phyloP scores from a whole-genome alignment of 2,113 vertebrate species.

The Eurystomus gularis region DNA sequence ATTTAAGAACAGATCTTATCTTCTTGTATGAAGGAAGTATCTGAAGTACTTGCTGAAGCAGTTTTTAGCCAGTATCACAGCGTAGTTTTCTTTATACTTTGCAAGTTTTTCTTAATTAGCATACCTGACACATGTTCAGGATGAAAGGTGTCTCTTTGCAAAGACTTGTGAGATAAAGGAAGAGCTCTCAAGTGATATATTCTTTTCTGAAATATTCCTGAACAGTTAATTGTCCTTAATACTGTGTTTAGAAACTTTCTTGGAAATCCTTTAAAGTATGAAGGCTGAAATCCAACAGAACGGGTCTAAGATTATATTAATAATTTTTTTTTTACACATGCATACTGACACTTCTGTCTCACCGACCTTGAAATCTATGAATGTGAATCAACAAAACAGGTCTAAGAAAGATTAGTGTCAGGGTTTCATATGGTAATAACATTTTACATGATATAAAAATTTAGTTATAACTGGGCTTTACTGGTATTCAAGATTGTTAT shows the following conservation, averaged over 20 bases:
- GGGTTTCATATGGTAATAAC: not conserved
- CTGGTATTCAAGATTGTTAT: conserved; percentile 13
- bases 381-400: not conserved
- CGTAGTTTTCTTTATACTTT: not conserved
- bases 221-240: not conserved
- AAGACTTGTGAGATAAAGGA: not conserved
- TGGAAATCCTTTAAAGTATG: not conserved
- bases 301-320: not conserved
- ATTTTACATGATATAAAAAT: not conserved
- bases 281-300: not conserved
- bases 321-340: not conserved
- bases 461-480: conserved; percentile 54
- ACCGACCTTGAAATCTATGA: not conserved
- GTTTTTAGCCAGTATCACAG: not conserved
- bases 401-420: not conserved
- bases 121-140: not conserved
- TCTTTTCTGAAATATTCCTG: not conserved
- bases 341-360: not conserved
- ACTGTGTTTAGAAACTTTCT: not conserved
- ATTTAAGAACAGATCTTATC: not conserved
- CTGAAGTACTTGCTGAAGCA: not conserved
- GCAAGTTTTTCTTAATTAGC: conserved; percentile 38
- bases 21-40: not conserved
- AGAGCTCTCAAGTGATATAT: not conserved
- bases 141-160: conserved; percentile 23